Base-by-base conservation (phyloP, 2,888 invertebrate genomes). In the Apamea epomidion region DNA sequence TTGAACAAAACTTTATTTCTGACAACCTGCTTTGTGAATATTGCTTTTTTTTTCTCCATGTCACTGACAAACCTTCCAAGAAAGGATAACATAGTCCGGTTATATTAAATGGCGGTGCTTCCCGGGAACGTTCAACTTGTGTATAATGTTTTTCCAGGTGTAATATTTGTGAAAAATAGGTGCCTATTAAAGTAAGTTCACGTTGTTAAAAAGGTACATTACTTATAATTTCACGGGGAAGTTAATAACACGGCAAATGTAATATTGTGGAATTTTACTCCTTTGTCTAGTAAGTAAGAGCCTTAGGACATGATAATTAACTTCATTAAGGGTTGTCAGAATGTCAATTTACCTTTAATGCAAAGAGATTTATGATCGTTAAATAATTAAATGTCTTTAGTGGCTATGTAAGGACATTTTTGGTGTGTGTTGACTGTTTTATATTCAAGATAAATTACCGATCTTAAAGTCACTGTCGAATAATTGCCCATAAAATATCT, bases 1-100 rank as follows among this genome's bases (percentile, higher is more conserved):
- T 93, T 92, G 86, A 86, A 90, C 83, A 91, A 89, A 92, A 92
- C 89, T 91, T 92, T 91, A 88, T 89, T 80, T 74, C 76, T 82
- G 72, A 85, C 87, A 80, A 80, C 68, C 70, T 83, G 58, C 77
- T 81, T 83, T 74, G 71, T 83, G 84, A 87, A 91, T 90, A 92
- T 91, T 88, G 88, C n/a, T 89, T 90, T 92, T 91, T 91, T 89
- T 91, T 89, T 86, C 64, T 85, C 79, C 73, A 78, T 85, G 86
- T 87, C 89, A 87, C 81, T 87, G 87, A 87, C 71, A 78, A 88
- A 92, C 89, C 88, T 90, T 87, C 73, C 70, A 72, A 79, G 84
- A 87, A 88, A 86, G 81, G 78, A 81, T 88, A 84, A 85, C 86
- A 84, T 86, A 91, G 86, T 89, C 90, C 85, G 89, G 85, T 90